Evolutionary conservation across 2,797 vertebrate genomes (phyloP), one percentile per base, ranked within the genome.

Genomic region (Acanthurus lineatus): DNA sequence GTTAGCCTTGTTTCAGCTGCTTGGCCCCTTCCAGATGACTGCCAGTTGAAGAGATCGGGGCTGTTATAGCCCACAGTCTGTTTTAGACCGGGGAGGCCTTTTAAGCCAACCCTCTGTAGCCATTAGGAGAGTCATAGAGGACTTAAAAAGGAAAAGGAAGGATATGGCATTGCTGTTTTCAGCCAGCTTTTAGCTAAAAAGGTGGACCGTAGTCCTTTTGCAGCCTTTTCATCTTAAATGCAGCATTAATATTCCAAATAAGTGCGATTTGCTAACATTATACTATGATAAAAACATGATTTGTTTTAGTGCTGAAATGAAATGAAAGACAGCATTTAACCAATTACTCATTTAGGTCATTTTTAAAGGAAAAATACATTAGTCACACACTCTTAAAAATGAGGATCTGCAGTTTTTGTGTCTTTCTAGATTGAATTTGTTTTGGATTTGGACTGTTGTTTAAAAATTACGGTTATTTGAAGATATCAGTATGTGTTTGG

Each of bases 41-140:
- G 85, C 90, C 86, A 87, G 88, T 86, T 87, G 81, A 90, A 87
- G 80, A 91, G 77, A 86, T 70, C n/a, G 28, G 47, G 73, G 80
- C 77, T 88, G 79, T 84, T 89, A 87, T 85, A 84, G 88, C 90
- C 79, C 81, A 74, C 82, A 81, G 89, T 72, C 83, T 71, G 84
- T 86, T 85, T 83, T 69, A 63, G 76, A 83, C 64, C 56, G 69
- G 77, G 59, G 68, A 79, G 70, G 73, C 77, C 76, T 90, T 89
- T 90, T 80, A 89, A 87, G 70, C 44, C 69, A 65, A 64, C 63
- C 59, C 58, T 72, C 71, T 69, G 51, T 59, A 65, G 77, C 87
- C 77, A 74, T 84, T 71, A 88, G 80, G 60, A 75, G 80, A 77
- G 76, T 10, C 56, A 62, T 11, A 25, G 59, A 86, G 62, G 56